Evolutionary conservation across 2,888 invertebrate species (phyloP), one percentile per base, ranked within the genome.

Genomic region (Catocala sponsa): DNA sequence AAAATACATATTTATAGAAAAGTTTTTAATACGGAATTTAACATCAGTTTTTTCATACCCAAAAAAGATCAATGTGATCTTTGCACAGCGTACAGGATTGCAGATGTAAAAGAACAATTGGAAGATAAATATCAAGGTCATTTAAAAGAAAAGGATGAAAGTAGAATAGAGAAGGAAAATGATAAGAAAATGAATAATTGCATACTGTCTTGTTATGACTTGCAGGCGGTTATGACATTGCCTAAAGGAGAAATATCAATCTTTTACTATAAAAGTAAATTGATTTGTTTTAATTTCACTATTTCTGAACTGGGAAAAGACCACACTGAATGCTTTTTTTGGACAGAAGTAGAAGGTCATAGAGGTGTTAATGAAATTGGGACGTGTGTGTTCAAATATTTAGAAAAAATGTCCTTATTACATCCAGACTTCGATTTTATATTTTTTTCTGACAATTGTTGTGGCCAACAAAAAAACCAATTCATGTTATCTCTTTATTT

Each of bases 321-420:
- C 48, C 64, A 58, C 46, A 63, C 59, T 50, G 63, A 68, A 62
- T 71, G 70, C 54, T 70, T 64, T 65, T 63, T 72, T 7, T 69
- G 69, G 68, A 65, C 61, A 41, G 67, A 73, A 15, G 68, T 65
- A 7, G 65, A 69, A 11, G 68, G 63, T 6, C 0, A 49, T 48
- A 65, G 72, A 62, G 72, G 66, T 59, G 70, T 63, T 62, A 70
- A 66, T 52, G 67, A 74, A 67, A 70, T 74, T n/a, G 68, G 53
- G 56, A 62, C 65, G 48, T 72, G 70, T 48, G 62, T 72, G 1
- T 69, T 9, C 9, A 69, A 11, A 5, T 67, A 61, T 67, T 6
- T 67, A 58, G 60, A 48, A 65, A 60, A 68, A 56, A 25, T 6
- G 55, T 55, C 57, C 1, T 62, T 59, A 60, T 32, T 11, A 49